Percentiles rank a stretch among this genome's conserved stretches.
Conservation (phyloP, 2,113 vertebrate genomes). For the Phodopus roborovskii region DNA sequence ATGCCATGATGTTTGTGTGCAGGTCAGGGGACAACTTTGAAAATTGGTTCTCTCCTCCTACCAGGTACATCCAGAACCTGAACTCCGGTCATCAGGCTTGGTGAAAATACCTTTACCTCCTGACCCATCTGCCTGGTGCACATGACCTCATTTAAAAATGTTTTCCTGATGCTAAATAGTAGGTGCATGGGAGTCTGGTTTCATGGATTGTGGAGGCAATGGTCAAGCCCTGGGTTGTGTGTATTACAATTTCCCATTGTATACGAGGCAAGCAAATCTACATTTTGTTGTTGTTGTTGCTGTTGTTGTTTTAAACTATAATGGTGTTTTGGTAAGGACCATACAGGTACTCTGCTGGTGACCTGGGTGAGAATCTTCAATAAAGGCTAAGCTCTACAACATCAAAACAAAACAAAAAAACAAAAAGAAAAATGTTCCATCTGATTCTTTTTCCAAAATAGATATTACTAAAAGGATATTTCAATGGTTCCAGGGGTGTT, state of each 20-base stretch:
- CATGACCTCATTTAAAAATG: not conserved
- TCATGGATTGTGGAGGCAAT: too few species aligned
- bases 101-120: not conserved
- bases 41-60: not conserved
- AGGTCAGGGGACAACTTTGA: not conserved
- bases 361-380: not conserved
- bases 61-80: too few species aligned
- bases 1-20: not conserved
- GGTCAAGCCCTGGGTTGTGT: too few species aligned
- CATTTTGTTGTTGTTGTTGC: too few species aligned
- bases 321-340: not conserved
- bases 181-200: not conserved
- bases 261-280: not conserved
- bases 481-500: not conserved
- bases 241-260: not conserved
- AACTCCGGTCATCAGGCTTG: not conserved
- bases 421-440: not conserved
- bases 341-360: not conserved
- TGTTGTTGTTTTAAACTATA: too few species aligned
- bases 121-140: not conserved
- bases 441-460: not conserved
- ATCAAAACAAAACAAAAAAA: too few species aligned
- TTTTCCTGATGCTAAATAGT: not conserved
- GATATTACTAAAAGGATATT: not conserved
- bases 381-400: not conserved